Percentiles rank a stretch among this genome's conserved stretches.
phyloP scores from a whole-genome alignment of 2,113 vertebrate genomes.

The Pollimyrus isidori region DNA sequence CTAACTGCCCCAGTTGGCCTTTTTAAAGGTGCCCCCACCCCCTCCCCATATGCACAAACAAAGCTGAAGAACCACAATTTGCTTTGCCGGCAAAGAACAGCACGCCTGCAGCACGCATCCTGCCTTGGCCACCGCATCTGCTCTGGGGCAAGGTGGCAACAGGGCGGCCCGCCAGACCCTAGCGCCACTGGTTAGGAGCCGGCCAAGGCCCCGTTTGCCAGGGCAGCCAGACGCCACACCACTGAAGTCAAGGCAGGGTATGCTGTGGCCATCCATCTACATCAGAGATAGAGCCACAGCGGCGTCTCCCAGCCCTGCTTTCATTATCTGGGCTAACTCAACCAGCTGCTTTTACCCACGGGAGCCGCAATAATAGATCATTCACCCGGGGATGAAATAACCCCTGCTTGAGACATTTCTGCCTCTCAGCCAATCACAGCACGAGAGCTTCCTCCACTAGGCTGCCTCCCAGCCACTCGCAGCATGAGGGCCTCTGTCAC shows the following conservation, averaged over 20 bases:
- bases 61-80: not conserved
- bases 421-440: not conserved
- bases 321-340: constrained; percentile 10
- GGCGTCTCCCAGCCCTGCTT: not conserved
- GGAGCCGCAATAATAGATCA: not conserved
- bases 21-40: not conserved
- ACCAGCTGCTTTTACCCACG: not conserved
- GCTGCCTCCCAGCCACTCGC: not conserved
- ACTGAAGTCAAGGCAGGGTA: not conserved
- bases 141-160: not conserved
- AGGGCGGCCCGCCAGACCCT: not conserved
- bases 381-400: not conserved
- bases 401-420: not conserved
- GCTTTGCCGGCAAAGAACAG: not conserved
- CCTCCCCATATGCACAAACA: not conserved
- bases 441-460: not conserved
- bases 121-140: not conserved
- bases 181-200: not conserved
- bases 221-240: not conserved
- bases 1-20: not conserved
- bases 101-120: not conserved
- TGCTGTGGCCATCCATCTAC: not conserved
- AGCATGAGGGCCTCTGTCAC: not conserved
- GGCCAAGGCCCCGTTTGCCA: not conserved
- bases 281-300: not conserved